phyloP scores from a whole-genome alignment of 2,888 invertebrate species.

The Drosophila niveifrons region DNA sequence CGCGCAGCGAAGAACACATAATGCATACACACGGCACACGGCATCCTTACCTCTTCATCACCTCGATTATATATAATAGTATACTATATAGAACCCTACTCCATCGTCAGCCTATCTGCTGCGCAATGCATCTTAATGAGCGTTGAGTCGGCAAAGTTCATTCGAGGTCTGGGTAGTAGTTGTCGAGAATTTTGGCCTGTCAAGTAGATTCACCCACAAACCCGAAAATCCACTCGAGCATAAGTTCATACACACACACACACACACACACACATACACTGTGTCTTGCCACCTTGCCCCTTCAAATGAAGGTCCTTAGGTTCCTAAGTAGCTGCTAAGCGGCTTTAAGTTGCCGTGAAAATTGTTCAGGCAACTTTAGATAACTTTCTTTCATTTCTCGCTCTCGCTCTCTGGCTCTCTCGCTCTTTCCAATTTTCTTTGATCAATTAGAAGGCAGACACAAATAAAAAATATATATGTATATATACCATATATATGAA shows the following conservation, averaged over 20 bases:
- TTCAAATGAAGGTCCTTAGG: background rate
- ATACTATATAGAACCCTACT: background rate
- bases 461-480: slow-evolving; percentile 11
- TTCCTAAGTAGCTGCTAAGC: slow-evolving; percentile 64
- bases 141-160: slow-evolving; percentile 43
- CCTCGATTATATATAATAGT: background rate
- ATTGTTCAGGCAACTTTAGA: slow-evolving; percentile 55
- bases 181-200: slow-evolving; percentile 16
- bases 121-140: slow-evolving; percentile 78
- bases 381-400: slow-evolving; percentile 44
- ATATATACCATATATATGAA: slow-evolving; percentile 7
- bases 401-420: background rate
- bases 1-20: slow-evolving; percentile 51
- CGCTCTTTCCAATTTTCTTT: slow-evolving; percentile 46
- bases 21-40: slow-evolving; percentile 50
- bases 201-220: slow-evolving; percentile 25
- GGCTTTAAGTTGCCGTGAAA: slow-evolving; percentile 77
- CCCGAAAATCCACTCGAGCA: slow-evolving; percentile 55
- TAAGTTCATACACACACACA: slow-evolving; percentile 39
- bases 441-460: slow-evolving; percentile 63
- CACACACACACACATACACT: slow-evolving; percentile 4
- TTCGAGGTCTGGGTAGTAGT: slow-evolving; percentile 2
- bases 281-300: background rate
- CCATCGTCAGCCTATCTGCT: background rate
- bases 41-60: background rate